A percentile compares a stretch with the other conserved stretches of the same genome.
Conservation (phyloP, 2,797 vertebrate genomes). For the Lepus townsendii region DNA sequence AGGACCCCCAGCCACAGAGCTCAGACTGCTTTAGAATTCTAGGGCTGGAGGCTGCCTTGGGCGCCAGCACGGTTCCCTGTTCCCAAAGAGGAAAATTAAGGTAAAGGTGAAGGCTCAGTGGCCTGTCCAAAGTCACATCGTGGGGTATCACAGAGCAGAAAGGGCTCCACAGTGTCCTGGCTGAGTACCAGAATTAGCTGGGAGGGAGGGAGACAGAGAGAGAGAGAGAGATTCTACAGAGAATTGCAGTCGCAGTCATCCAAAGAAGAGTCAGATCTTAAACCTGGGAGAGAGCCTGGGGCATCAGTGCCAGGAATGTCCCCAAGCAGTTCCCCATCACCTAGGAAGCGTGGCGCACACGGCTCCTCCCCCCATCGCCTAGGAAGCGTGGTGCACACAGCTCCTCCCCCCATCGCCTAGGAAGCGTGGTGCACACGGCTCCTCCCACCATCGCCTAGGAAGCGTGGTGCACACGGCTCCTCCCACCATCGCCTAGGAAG, state of each 20-base stretch:
- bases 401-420: no score
- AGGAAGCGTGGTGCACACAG: no score
- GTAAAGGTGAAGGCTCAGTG: neutral
- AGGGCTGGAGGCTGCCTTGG: neutral
- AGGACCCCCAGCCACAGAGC: neutral
- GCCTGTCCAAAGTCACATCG: neutral
- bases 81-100: neutral
- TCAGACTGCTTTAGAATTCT: conserved; percentile 18
- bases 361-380: no score
- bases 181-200: conserved; percentile 13
- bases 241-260: no score
- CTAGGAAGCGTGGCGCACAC: neutral
- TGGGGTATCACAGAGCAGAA: neutral
- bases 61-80: neutral
- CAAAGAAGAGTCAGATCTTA: neutral
- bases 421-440: no score
- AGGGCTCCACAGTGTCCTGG: neutral
- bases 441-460: no score
- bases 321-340: neutral
- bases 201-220: no score
- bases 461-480: no score
- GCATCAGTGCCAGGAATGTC: neutral
- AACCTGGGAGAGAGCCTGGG: neutral
- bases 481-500: no score
- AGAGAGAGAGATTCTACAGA: neutral